phyloP scores from a whole-genome alignment of 2,888 invertebrate species.

The Euplagia quadripunctaria region DNA sequence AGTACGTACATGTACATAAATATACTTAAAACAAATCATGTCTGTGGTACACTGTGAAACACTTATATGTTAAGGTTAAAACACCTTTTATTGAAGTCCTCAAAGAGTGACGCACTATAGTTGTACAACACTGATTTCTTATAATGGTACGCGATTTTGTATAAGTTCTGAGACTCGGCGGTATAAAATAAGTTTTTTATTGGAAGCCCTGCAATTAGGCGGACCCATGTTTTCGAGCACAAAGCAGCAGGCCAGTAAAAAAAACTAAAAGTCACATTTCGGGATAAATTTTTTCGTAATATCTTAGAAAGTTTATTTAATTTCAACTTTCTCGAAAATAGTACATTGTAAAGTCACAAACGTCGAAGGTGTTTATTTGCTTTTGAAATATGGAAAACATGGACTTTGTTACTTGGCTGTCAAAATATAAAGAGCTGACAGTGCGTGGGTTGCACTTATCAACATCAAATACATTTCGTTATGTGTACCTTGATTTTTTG shows the following conservation, averaged over 20 bases:
- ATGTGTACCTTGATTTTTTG: constrained; percentile 28
- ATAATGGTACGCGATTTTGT: too few relatives aligned
- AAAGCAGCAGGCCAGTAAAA: not conserved
- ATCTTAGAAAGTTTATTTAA: constrained; percentile 16
- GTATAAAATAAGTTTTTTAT: too few relatives aligned
- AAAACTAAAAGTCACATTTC: not conserved
- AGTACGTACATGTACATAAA: too few relatives aligned
- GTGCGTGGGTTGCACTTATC: constrained; percentile 54
- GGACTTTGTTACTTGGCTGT: constrained; percentile 37
- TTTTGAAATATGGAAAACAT: constrained; percentile 35
- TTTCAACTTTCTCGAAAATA: constrained; percentile 25
- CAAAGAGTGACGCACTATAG: too few relatives aligned
- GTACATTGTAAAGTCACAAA: constrained; percentile 11
- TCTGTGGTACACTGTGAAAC: too few relatives aligned
- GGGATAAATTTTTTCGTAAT: constrained; percentile 12
- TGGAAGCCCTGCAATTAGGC: too few relatives aligned
- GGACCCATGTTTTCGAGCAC: not conserved
- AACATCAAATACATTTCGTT: constrained; percentile 41
- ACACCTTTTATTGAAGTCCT: too few relatives aligned
- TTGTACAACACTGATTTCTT: not conserved
- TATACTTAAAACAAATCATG: too few relatives aligned
- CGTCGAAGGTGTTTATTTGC: constrained; percentile 39
- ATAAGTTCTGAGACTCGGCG: too few relatives aligned
- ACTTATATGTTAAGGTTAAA: too few relatives aligned
- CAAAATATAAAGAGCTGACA: constrained; percentile 54